Evolutionary conservation across 1,140 invertebrate genomes (phyloP), one percentile per base, ranked within the genome.

Genomic region (Papilio polytes): DNA sequence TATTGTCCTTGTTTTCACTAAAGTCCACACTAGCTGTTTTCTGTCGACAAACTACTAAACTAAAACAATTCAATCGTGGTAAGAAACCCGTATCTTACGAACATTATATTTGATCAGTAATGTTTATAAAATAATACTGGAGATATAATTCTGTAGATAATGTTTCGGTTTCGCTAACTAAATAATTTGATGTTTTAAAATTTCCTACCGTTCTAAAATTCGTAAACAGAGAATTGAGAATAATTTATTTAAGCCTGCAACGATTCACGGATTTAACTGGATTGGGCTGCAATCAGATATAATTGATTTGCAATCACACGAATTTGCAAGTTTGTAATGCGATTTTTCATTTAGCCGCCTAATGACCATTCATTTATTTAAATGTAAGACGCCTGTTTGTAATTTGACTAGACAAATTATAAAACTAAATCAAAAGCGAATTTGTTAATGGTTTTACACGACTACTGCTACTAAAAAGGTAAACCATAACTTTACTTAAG

Each of bases 271-370:
- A 31, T 70, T 70, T 70, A 70, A 70, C 36, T 70, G 63, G 63
- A 70, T 70, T 36, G 63, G 63, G 26, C 63, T 70, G 63, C 63
- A 70, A 70, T 70, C 63, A 70, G 63, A 70, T 31, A 70, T 70
- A 70, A 70, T 70, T 70, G 63, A 70, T 70, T 70, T 70, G 63
- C 63, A 70, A 70, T 70, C 63, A 70, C 63, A 70, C 63, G 63
- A 70, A 70, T 70, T 70, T 36, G 63, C 26, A 31, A 70, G 26
- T 26, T 12, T 70, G 63, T 70, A 70, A 70, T 70, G 63, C 22
- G 63, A 70, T 70, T 70, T 70, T 70, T 70, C 63, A 26, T 70
- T 70, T 70, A 70, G 63, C 63, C 22, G 22, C 59, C 22, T 70
- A 70, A 70, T 70, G 63, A 70, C 63, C 63, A 31, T 26, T 15